Conservation (phyloP, 2,797 vertebrate genomes). For the Nyctalus aviator region DNA sequence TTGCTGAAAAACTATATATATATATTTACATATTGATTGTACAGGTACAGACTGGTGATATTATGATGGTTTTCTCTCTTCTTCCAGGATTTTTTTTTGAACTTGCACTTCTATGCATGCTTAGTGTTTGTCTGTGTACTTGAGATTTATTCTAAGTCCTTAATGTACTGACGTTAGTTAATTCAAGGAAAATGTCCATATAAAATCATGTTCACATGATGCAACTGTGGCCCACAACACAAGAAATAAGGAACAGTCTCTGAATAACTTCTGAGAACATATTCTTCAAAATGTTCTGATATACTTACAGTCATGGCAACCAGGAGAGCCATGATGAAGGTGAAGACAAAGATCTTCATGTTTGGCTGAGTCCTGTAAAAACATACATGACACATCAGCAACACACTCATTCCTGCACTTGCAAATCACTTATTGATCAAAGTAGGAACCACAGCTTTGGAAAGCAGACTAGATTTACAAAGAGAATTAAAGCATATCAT, state of each 20-base stretch:
- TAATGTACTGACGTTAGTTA: neutral
- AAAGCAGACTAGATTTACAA: neutral
- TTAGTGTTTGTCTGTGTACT: neutral
- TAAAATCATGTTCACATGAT: neutral
- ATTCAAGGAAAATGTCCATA: neutral
- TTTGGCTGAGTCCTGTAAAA: conserved; percentile 9
- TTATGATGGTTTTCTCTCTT: neutral
- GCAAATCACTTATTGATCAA: neutral
- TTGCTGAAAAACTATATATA: neutral
- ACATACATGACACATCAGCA: neutral
- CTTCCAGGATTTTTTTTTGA: neutral
- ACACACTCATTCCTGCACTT: neutral
- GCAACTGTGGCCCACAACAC: neutral
- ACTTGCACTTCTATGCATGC: neutral
- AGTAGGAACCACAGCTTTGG: neutral
- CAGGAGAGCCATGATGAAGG: conserved; percentile 42
- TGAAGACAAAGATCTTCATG: conserved; percentile 61
- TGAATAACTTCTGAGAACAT: neutral
- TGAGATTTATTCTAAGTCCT: neutral
- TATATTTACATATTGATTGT: neutral
- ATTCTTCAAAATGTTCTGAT: neutral
- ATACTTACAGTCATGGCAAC: conserved; percentile 51
- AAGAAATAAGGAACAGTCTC: neutral
- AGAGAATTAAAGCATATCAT: neutral
- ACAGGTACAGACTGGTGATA: neutral